Evolutionary conservation across 2,797 vertebrate genomes (phyloP).

Genomic region (Takifugu rubripes): DNA sequence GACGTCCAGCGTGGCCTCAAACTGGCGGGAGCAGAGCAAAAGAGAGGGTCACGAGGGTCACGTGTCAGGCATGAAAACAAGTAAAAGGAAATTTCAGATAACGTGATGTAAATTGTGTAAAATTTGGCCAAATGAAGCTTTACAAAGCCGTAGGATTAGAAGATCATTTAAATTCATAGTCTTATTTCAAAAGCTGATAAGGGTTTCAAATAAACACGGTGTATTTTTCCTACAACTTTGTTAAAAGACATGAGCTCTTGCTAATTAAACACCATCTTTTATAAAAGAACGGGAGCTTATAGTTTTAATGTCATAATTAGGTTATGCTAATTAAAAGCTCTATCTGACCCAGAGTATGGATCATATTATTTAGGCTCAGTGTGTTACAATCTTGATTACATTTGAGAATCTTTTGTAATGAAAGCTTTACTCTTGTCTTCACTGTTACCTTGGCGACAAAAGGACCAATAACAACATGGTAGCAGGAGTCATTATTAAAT

Average conservation of each 20-base stretch:
- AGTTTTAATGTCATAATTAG: slow-evolving; percentile 35
- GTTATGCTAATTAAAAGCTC: slow-evolving; percentile 30
- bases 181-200: too few species aligned
- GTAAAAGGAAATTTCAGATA: neutral
- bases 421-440: slow-evolving; percentile 21
- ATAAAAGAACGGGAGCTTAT: slow-evolving; percentile 28
- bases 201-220: neutral
- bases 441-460: slow-evolving; percentile 64
- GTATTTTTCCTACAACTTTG: slow-evolving; percentile 14
- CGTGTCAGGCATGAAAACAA: neutral
- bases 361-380: slow-evolving; percentile 18
- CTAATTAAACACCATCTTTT: slow-evolving; percentile 36
- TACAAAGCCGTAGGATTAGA: too few species aligned
- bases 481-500: slow-evolving; percentile 51
- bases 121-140: neutral
- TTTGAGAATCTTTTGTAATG: neutral
- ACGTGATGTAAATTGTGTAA: too few species aligned
- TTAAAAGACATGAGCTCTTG: slow-evolving; percentile 24
- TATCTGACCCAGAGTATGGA: slow-evolving; percentile 7
- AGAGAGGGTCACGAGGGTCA: neutral
- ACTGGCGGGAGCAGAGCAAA: slow-evolving; percentile 67
- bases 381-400: slow-evolving; percentile 5
- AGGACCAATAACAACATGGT: slow-evolving; percentile 44
- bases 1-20: slow-evolving; percentile 89
- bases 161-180: too few species aligned